phyloP scores from a whole-genome alignment of 2,888 invertebrate genomes.

The Drosophila gaucha region DNA sequence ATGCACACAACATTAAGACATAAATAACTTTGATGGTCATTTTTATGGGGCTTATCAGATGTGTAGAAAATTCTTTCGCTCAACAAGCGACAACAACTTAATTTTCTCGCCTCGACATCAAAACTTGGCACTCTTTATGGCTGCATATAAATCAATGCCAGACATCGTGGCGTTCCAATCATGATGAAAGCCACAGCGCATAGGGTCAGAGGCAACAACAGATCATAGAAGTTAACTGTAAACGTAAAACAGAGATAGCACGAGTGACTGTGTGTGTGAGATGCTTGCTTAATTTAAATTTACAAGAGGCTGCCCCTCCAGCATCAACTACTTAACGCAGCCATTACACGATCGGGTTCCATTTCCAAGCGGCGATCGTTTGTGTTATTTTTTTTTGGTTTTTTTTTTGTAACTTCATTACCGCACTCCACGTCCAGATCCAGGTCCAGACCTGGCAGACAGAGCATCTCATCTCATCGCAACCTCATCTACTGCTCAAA shows the following conservation, averaged over 20 bases:
- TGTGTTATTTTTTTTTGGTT: conserved; percentile 28
- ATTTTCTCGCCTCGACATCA: conserved; percentile 73
- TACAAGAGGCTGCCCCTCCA: conserved; percentile 62
- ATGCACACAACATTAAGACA: conserved; percentile 48
- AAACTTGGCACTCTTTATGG: conserved; percentile 64
- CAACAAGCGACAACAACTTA: conserved; percentile 65
- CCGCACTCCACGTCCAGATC: conserved; percentile 65
- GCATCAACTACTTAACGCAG: conserved; percentile 80
- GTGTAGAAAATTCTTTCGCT: conserved; percentile 17
- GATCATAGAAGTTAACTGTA: conserved; percentile 71
- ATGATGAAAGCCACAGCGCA: conserved; percentile 58
- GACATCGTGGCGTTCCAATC: conserved; percentile 55
- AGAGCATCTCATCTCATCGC: conserved; percentile 16
- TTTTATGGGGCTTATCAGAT: conserved; percentile 68
- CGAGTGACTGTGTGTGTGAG: conserved; percentile 6
- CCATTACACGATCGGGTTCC: conserved; percentile 75
- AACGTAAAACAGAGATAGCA: background rate
- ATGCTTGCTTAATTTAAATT: conserved; percentile 77
- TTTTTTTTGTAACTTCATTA: conserved; percentile 75
- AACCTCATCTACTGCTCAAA: conserved; percentile 62
- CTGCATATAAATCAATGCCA: conserved; percentile 67
- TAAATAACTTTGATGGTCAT: conserved; percentile 71
- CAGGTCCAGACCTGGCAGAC: conserved; percentile 11
- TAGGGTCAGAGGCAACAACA: conserved; percentile 72
- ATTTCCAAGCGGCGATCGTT: conserved; percentile 60